Percentiles rank a stretch among this genome's conserved stretches.
phyloP scores from a whole-genome alignment of 1,140 invertebrate species.

The Sycophaga agraensis region DNA sequence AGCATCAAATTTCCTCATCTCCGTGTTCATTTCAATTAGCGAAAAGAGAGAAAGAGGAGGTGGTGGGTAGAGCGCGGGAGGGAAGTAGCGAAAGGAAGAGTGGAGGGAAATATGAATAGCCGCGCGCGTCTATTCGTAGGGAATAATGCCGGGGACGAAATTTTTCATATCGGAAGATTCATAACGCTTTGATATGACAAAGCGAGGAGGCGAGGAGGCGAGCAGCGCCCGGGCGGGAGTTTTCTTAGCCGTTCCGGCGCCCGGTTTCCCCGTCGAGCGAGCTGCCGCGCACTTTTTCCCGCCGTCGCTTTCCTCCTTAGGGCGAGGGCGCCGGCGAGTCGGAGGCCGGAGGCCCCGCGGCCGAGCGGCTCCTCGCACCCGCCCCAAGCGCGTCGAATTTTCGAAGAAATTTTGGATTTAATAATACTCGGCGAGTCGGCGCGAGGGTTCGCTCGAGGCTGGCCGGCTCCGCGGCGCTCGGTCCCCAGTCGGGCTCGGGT shows the following conservation, averaged over 20 bases:
- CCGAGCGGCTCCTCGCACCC: no score
- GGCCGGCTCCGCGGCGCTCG: no score
- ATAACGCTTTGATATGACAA: slow-evolving; percentile 17
- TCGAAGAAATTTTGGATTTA: no score
- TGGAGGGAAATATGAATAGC: not conserved
- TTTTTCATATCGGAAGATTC: slow-evolving; percentile 24
- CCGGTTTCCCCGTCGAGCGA: slow-evolving; percentile 16
- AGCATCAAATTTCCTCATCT: not conserved
- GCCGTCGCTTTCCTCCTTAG: not conserved
- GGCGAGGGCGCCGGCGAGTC: no score
- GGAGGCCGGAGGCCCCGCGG: no score
- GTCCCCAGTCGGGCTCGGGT: no score
- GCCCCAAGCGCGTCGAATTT: no score
- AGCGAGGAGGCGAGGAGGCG: no score
- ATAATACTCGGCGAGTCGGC: no score
- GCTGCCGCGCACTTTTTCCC: not conserved
- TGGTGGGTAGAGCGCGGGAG: not conserved
- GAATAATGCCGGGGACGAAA: not conserved
- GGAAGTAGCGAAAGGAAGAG: not conserved
- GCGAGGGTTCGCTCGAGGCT: no score
- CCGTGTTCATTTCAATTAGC: slow-evolving; percentile 1
- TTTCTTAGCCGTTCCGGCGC: no score
- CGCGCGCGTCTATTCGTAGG: not conserved
- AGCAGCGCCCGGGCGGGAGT: no score
- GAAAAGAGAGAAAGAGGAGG: not conserved